phyloP scores from a whole-genome alignment of 2,797 vertebrate species.

The Typhlichthys eigenmanni region DNA sequence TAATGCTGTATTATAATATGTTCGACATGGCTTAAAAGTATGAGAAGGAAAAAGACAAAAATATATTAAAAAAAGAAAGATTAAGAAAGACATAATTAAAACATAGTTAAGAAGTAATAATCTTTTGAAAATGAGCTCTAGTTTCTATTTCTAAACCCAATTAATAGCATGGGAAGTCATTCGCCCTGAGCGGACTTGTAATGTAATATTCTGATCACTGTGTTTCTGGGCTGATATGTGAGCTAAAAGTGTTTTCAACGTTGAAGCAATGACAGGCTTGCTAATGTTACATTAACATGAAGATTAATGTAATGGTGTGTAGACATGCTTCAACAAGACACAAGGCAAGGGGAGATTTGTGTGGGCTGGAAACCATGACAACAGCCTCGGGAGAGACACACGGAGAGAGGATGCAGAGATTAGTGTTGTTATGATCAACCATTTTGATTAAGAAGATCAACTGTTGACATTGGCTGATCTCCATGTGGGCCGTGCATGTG shows the following conservation, averaged over 20 bases:
- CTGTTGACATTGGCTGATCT: too few species aligned
- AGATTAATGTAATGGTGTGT: constrained; percentile 8
- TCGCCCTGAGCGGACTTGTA: constrained; percentile 31
- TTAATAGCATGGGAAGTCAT: constrained; percentile 41
- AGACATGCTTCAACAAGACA: constrained; percentile 67
- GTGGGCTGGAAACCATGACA: constrained; percentile 71
- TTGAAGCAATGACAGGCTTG: constrained; percentile 31
- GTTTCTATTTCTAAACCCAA: constrained; percentile 57
- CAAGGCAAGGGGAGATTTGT: constrained; percentile 64
- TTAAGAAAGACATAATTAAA: constrained; percentile 35
- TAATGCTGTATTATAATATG: too few species aligned
- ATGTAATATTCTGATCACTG: constrained; percentile 27
- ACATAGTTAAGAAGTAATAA: constrained; percentile 47
- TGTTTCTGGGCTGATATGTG: too few species aligned
- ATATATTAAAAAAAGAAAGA: not conserved
- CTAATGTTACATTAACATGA: constrained; percentile 47
- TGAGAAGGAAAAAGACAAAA: not conserved
- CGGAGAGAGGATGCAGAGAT: constrained; percentile 26
- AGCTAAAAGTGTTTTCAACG: constrained; percentile 31
- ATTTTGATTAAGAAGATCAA: too few species aligned
- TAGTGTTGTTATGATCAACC: too few species aligned
- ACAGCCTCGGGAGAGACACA: constrained; percentile 62
- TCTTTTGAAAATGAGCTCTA: constrained; percentile 57
- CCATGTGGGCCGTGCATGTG: not conserved
- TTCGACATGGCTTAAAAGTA: not conserved